Percentiles rank a stretch among this genome's conserved stretches.
Evolutionary conservation across 2,113 vertebrate species (phyloP).

Genomic region (Pampusana beccarii): DNA sequence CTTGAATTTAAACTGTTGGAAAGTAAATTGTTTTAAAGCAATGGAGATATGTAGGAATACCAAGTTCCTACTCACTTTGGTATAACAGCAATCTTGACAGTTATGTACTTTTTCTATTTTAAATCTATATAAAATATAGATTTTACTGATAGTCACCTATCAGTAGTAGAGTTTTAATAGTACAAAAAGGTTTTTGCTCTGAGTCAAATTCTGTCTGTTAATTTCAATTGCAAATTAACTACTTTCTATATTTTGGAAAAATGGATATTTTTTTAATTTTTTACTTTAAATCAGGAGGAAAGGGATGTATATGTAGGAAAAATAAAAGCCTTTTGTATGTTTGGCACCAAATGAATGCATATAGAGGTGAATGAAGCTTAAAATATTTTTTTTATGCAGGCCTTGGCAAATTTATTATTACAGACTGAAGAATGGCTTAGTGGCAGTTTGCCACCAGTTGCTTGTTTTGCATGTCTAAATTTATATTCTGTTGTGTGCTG

Average conservation of each 20-base stretch:
- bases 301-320: background rate
- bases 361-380: background rate
- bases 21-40: background rate
- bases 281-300: background rate
- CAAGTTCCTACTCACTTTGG: background rate
- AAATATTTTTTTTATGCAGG: background rate
- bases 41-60: background rate
- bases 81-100: background rate
- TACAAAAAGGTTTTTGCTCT: background rate
- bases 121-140: background rate
- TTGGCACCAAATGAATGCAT: background rate
- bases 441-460: background rate
- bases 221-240: background rate
- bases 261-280: background rate
- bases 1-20: background rate
- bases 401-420: background rate
- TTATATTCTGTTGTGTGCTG: background rate
- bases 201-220: background rate
- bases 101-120: background rate
- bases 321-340: background rate
- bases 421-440: background rate
- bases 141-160: too few relatives aligned
- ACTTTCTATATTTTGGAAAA: background rate
- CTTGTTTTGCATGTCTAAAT: background rate
- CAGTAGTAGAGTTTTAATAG: background rate